These are phyloP conservation scores for Acanthisitta chloris DNA, from an alignment of 2,113 vertebrate species.

Conservation along the genomic window DNA sequence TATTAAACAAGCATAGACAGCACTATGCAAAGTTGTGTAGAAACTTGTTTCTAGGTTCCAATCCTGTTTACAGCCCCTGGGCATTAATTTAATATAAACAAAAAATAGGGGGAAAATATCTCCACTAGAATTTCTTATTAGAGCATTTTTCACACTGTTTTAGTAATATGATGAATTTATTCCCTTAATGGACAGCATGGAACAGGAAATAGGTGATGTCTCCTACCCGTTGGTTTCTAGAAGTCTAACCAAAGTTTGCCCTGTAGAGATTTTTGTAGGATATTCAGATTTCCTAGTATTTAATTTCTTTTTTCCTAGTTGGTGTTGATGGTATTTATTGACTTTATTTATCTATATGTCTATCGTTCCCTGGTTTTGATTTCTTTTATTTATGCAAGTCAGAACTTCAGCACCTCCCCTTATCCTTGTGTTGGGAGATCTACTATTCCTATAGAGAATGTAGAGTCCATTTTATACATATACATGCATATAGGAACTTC, in stretches of 20 bases:
- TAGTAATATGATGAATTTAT: background rate
- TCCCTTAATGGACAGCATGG: background rate
- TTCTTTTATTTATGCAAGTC: background rate
- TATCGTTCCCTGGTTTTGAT: background rate
- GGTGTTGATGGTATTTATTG: background rate
- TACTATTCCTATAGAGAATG: background rate
- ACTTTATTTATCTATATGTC: background rate
- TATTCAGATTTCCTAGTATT: background rate
- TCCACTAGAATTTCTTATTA: background rate
- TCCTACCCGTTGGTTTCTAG: background rate
- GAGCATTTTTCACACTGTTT: background rate
- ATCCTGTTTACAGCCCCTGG: background rate
- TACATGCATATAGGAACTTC: background rate
- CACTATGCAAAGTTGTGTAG: background rate
- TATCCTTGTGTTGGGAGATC: background rate
- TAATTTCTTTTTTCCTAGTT: background rate
- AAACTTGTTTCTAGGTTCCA: background rate
- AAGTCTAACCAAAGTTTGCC: background rate
- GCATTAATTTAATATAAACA: slow-evolving; percentile 20
- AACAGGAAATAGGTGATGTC: background rate
- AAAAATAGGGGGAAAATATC: background rate
- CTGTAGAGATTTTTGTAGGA: background rate
- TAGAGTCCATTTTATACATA: background rate
- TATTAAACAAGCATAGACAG: background rate
- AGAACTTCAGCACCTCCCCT: background rate